A percentile compares a stretch with the other conserved stretches of the same genome.
Evolutionary conservation across 2,797 vertebrate species (phyloP).

Genomic region (Phylloscopus collybita): DNA sequence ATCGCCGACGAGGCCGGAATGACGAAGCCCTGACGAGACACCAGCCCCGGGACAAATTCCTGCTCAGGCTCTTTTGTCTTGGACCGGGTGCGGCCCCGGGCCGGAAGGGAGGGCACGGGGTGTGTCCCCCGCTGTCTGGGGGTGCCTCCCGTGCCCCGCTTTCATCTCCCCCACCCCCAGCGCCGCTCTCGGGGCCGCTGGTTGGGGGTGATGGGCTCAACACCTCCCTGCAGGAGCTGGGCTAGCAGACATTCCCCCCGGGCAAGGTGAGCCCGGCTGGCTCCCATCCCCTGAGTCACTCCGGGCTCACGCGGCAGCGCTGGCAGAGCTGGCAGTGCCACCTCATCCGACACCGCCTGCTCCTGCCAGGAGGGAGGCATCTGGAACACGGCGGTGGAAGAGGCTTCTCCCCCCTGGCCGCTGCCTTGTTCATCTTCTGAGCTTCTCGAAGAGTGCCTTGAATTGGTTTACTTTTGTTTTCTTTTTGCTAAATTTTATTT

Average conservation of each 20-base stretch:
- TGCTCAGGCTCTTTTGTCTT: not conserved
- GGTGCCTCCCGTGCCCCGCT: not conserved
- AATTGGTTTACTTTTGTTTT: not conserved
- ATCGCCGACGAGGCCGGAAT: not conserved
- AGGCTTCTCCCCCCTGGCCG: not conserved
- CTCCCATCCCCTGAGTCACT: not conserved
- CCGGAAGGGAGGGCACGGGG: not conserved
- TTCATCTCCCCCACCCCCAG: constrained; percentile 21
- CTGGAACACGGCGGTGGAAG: not conserved
- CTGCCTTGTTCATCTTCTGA: not conserved
- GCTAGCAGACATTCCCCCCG: not conserved
- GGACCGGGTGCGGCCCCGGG: not conserved
- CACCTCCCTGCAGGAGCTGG: not conserved
- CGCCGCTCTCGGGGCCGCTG: not conserved
- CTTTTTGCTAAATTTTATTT: no score
- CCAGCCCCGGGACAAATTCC: constrained; percentile 34
- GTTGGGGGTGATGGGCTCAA: not conserved
- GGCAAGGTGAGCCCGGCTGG: not conserved
- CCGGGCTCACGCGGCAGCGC: not conserved
- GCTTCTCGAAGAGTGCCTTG: not conserved
- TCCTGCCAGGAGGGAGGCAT: not conserved
- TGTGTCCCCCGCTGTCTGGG: not conserved
- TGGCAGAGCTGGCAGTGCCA: not conserved
- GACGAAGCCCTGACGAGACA: constrained; percentile 42
- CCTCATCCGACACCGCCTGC: rapidly evolving